A percentile compares a stretch with the other conserved stretches of the same genome.
Conservation (phyloP, 2,888 invertebrate species). For the Coremacera marginata region DNA sequence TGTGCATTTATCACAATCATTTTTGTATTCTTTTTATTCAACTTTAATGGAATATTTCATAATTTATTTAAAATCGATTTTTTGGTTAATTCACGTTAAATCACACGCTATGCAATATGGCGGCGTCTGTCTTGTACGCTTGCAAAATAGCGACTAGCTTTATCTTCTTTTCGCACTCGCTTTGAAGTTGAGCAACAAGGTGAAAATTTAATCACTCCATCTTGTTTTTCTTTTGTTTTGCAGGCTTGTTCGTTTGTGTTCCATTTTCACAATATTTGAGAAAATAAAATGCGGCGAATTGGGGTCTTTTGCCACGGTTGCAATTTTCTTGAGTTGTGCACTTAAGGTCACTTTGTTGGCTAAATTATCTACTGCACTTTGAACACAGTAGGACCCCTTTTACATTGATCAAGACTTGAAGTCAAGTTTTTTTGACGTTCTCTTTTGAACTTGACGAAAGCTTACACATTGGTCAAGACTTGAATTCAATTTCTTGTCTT, state of each 20-base stretch:
- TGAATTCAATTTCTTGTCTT: too few relatives aligned
- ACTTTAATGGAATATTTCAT: neutral
- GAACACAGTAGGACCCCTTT: too few relatives aligned
- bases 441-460: too few relatives aligned
- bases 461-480: too few relatives aligned
- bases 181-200: slow-evolving; percentile 46
- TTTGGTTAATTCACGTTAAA: slow-evolving; percentile 41
- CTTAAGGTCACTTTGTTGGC: too few relatives aligned
- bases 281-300: slow-evolving; percentile 15
- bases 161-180: slow-evolving; percentile 56
- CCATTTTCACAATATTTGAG: neutral
- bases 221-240: slow-evolving; percentile 22
- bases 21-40: neutral
- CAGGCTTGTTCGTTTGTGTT: slow-evolving; percentile 24
- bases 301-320: neutral
- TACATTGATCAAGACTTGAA: too few relatives aligned
- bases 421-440: too few relatives aligned
- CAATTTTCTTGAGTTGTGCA: too few relatives aligned
- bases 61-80: slow-evolving; percentile 31
- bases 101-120: slow-evolving; percentile 51
- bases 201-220: slow-evolving; percentile 2
- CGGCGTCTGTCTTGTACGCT: slow-evolving; percentile 55
- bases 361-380: too few relatives aligned
- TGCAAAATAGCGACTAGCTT: slow-evolving; percentile 60
- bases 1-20: neutral